A percentile compares a stretch with the other conserved stretches of the same genome.
phyloP scores from a whole-genome alignment of 2,797 vertebrate genomes.

The Pterois miles region DNA sequence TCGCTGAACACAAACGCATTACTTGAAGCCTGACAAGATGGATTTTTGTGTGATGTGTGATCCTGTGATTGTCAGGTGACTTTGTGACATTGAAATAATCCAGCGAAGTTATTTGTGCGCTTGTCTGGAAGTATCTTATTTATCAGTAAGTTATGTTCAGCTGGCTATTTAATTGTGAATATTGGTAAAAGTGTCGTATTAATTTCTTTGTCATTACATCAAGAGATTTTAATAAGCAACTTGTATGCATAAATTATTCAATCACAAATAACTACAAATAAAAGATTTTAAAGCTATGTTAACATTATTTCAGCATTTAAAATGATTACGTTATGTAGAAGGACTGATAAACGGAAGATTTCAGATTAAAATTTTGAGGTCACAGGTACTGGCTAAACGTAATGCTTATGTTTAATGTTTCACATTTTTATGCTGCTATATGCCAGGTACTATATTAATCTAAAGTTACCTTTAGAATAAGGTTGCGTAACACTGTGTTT shows the following conservation, averaged over 20 bases:
- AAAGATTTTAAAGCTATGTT: not conserved
- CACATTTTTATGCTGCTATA: conserved; percentile 1
- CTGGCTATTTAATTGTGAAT: not conserved
- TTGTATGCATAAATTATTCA: not conserved
- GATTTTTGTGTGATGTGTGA: not conserved
- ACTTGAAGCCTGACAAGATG: not conserved
- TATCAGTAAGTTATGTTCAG: not conserved
- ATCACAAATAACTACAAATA: not conserved
- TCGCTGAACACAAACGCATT: not conserved
- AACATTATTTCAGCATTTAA: not conserved
- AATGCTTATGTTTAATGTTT: conserved; percentile 1
- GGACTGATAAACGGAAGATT: not conserved
- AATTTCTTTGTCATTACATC: not conserved
- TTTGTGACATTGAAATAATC: not conserved
- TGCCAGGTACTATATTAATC: not conserved
- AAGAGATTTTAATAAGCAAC: not conserved
- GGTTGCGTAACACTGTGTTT: not conserved
- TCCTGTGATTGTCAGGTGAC: too few species aligned
- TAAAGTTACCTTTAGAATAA: conserved; percentile 4
- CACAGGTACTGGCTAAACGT: not conserved
- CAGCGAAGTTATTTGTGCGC: not conserved
- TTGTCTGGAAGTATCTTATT: not conserved
- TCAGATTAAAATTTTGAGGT: not conserved
- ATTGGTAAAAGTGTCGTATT: conserved; percentile 1
- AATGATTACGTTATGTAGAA: not conserved